Evolutionary conservation across 1,140 invertebrate species (phyloP).

Genomic region (Euborellia annulipes): DNA sequence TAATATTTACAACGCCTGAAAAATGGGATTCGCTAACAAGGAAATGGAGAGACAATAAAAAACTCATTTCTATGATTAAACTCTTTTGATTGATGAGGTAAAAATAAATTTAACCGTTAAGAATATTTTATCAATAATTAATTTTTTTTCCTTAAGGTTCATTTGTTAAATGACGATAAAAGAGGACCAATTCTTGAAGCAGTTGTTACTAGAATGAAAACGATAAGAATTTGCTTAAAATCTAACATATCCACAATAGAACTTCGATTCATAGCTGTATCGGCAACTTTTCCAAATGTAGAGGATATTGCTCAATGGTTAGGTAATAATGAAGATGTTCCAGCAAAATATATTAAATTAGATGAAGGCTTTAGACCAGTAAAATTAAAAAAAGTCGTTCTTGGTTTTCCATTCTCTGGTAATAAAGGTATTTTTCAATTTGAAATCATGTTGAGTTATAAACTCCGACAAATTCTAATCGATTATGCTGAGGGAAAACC

Average conservation of each 20-base stretch:
- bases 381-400: slow-evolving; percentile 49
- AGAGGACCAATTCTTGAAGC: slow-evolving; percentile 63
- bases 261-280: slow-evolving; percentile 57
- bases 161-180: slow-evolving; percentile 49
- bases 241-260: slow-evolving; percentile 11
- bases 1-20: slow-evolving; percentile 70
- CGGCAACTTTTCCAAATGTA: slow-evolving; percentile 63
- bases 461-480: slow-evolving; percentile 46
- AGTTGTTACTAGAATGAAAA: slow-evolving; percentile 61
- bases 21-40: slow-evolving; percentile 71
- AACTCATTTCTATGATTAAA: slow-evolving; percentile 42
- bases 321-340: slow-evolving; percentile 22
- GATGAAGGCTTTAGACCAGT: slow-evolving; percentile 55
- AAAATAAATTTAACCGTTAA: background rate
- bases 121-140: background rate
- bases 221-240: slow-evolving; percentile 12
- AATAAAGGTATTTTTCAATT: slow-evolving; percentile 49
- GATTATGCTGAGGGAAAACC: slow-evolving; percentile 56
- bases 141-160: slow-evolving; percentile 28
- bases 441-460: slow-evolving; percentile 59
- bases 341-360: slow-evolving; percentile 6
- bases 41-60: slow-evolving; percentile 46
- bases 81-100: slow-evolving; percentile 70
- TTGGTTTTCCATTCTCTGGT: slow-evolving; percentile 41
- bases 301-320: slow-evolving; percentile 61